A percentile compares a stretch with the other conserved stretches of the same genome.
Conservation (phyloP, 2,113 vertebrate genomes). For the Diglossa brunneiventris region DNA sequence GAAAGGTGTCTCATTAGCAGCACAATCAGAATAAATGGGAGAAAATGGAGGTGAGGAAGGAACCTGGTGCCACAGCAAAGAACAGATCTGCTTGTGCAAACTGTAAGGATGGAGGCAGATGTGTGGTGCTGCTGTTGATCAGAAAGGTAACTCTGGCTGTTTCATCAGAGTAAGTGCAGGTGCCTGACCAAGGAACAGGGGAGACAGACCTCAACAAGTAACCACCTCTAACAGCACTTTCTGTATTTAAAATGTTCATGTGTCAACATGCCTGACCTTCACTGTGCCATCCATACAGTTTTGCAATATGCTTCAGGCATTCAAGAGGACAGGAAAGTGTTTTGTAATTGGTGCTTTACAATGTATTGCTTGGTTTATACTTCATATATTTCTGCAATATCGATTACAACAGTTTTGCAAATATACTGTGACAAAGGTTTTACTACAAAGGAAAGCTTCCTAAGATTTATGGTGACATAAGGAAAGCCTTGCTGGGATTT, state of each 20-base stretch:
- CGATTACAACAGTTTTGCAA: background rate
- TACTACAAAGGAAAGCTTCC: background rate
- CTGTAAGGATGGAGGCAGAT: background rate
- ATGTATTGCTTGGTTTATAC: background rate
- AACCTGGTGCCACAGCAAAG: background rate
- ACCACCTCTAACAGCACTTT: background rate
- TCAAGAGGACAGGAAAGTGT: background rate
- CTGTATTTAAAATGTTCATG: background rate
- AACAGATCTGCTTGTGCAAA: background rate
- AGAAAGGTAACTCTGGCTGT: background rate
- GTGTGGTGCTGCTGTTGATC: background rate
- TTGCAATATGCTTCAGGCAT: background rate
- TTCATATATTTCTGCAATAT: background rate
- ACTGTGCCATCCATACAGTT: background rate
- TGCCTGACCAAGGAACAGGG: background rate
- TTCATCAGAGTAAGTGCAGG: background rate
- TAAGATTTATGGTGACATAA: background rate
- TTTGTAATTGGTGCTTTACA: background rate
- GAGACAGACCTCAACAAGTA: background rate
- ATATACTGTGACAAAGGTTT: background rate
- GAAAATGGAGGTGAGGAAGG: background rate
- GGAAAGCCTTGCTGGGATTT: background rate
- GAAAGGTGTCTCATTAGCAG: constrained; percentile 32
- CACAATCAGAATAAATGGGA: background rate
- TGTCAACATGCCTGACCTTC: background rate